A percentile compares a stretch with the other conserved stretches of the same genome.
Conservation (phyloP, 2,113 vertebrate genomes). For the Recurvirostra avosetta region DNA sequence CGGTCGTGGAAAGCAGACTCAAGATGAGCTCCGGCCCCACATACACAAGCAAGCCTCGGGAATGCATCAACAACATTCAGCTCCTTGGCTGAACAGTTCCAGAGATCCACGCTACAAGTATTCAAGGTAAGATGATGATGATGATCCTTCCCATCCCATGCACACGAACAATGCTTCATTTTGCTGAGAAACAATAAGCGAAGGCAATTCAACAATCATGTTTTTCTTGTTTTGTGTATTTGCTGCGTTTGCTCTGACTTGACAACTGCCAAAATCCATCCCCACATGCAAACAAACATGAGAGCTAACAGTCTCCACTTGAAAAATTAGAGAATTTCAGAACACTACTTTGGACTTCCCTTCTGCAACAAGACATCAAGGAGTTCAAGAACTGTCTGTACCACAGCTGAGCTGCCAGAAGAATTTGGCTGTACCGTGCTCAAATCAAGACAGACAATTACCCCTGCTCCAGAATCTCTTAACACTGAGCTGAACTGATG, state of each 20-base stretch:
- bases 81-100: background rate
- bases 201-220: background rate
- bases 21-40: background rate
- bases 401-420: conserved; percentile 5
- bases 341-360: background rate
- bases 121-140: background rate
- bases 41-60: background rate
- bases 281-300: background rate
- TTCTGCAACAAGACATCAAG: background rate
- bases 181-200: accelerated
- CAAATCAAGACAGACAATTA: background rate
- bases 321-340: background rate
- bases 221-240: background rate
- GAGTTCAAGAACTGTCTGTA: conserved; percentile 15
- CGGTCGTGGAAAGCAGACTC: background rate
- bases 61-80: background rate
- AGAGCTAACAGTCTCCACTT: background rate
- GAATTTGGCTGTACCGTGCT: background rate
- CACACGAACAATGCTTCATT: background rate
- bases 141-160: background rate
- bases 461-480: background rate
- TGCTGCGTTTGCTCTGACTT: background rate
- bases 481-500: background rate
- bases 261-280: background rate
- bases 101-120: background rate